Base-by-base conservation (phyloP, 37 sponge, comb jelly and placozoan genomes). In the Ianthella basta region DNA sequence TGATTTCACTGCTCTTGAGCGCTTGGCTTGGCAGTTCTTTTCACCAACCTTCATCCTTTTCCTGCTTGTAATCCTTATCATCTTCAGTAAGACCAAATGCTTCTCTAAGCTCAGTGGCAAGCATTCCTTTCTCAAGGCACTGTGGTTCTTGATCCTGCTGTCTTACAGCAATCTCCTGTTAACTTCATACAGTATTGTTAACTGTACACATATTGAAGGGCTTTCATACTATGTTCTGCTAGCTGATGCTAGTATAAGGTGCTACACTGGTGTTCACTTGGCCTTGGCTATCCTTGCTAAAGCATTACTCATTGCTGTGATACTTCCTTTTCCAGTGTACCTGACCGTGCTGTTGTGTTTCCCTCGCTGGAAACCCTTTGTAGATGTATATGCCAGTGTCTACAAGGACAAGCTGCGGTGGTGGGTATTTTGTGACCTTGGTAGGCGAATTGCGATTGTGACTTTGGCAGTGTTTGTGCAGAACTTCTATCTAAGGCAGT, bases 71-170 rank as follows among this genome's bases (percentile, higher is more conserved):
- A 25, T 80, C 33, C 25, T 84, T 13, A 39, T 93, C 21, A 21
- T 72, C 23, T 79, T 93, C 63, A 74, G 85, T 24, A 54, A 53
- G 21, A 29, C 84, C 57, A 84, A 86, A 27, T 23, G 82, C 25
- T 4, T 87, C 35, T 83, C 93, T 15, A 83, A 81, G 39, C 24
- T 38, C 18, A 53, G 87, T 59, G 90, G 93, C 20, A 37, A 53
- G 30, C 93, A 87, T 77, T 93, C 93, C 5, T 83, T 80, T 82
- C 78, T 93, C 14, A 84, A 89, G 30, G 89, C 74, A 0, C 56
- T 93, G 44, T 93, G 93, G 93, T 55, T 89, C 25, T 59, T 93
- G n/a, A 50, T 93, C 54, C 79, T 93, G 12, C 60, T 93, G n/a
- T 85, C 87, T 0, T 93, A 93, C 50, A n/a, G 86, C 57, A 89